Evolutionary conservation across 2,888 invertebrate genomes (phyloP).

Genomic region (Gymnocheta viridis): DNA sequence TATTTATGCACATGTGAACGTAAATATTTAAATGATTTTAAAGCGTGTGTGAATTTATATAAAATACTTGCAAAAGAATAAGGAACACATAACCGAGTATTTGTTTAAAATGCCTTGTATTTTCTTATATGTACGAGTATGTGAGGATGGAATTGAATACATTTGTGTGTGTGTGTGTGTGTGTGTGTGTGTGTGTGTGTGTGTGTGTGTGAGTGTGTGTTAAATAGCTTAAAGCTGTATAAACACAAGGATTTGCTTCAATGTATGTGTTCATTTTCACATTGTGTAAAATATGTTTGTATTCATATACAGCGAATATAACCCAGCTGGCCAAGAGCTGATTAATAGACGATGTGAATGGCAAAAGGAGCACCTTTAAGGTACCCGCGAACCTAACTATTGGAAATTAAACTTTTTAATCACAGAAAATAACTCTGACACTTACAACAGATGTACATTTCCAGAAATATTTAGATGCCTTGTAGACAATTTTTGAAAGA

Average conservation of each 20-base stretch:
- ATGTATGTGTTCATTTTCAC: conserved; percentile 28
- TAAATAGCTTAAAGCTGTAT: conserved; percentile 37
- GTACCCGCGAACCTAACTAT: no score
- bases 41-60: background rate
- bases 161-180: background rate
- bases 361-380: no score
- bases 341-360: no score
- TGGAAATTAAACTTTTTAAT: no score
- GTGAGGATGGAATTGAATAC: background rate
- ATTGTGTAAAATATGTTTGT: conserved; percentile 10
- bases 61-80: background rate
- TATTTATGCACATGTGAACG: background rate
- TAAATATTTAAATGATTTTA: conserved; percentile 5
- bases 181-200: background rate
- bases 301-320: background rate
- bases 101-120: no score
- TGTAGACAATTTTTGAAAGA: no score
- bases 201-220: background rate
- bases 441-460: no score
- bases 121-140: no score
- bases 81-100: background rate
- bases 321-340: no score
- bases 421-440: no score
- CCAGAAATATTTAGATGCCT: no score
- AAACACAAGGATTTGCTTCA: conserved; percentile 36